These are phyloP conservation scores for Danaus melanippus DNA, from an alignment of 1,140 invertebrate genomes.

Conservation along the genomic window DNA sequence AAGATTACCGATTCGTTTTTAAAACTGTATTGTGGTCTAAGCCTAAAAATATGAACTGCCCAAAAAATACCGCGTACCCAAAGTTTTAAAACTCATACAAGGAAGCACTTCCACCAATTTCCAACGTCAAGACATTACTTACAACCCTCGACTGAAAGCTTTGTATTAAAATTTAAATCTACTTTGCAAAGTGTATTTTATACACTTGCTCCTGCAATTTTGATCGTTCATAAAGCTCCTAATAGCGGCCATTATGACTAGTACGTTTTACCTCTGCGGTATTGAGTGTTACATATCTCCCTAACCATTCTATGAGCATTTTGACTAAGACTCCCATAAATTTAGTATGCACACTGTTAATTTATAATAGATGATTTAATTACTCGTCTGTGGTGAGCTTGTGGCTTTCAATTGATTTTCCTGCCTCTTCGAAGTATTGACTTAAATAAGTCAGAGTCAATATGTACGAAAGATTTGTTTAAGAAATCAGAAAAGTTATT, in stretches of 20 bases:
- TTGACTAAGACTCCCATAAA: slow-evolving; percentile 58
- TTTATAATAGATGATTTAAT: slow-evolving; percentile 65
- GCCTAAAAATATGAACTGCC: no score
- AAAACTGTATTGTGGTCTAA: no score
- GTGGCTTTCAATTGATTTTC: slow-evolving; percentile 23
- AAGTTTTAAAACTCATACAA: slow-evolving; percentile 7
- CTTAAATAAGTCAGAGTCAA: no score
- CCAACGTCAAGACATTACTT: slow-evolving; percentile 61
- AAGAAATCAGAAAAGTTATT: no score
- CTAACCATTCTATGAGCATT: slow-evolving; percentile 50
- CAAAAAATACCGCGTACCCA: no score
- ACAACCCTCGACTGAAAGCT: slow-evolving; percentile 68
- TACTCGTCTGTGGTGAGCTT: slow-evolving; percentile 56
- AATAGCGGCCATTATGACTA: slow-evolving; percentile 60
- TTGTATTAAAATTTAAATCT: slow-evolving; percentile 72
- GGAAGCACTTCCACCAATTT: slow-evolving; percentile 47
- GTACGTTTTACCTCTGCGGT: slow-evolving; percentile 61
- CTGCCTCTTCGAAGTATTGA: no score
- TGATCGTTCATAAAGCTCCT: slow-evolving; percentile 68
- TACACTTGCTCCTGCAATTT: slow-evolving; percentile 70
- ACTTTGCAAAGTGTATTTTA: slow-evolving; percentile 72
- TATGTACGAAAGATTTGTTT: no score
- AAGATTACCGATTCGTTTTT: no score
- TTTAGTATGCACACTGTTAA: slow-evolving; percentile 65
- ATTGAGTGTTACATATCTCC: slow-evolving; percentile 62